phyloP scores from a whole-genome alignment of 2,113 vertebrate genomes.

The Pimephales promelas region DNA sequence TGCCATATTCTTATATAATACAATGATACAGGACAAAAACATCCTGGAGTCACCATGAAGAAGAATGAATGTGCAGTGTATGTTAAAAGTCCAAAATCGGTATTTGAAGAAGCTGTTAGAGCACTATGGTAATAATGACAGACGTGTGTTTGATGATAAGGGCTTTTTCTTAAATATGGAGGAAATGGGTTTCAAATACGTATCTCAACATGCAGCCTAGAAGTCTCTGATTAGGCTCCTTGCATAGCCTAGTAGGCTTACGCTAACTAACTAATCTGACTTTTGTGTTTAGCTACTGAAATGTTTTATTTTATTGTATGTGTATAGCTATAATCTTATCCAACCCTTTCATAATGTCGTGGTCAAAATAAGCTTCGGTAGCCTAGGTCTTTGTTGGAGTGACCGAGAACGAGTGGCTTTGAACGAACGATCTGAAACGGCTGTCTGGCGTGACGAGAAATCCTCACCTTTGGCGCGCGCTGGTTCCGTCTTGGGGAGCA shows the following conservation, averaged over 20 bases:
- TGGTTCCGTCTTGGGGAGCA: conserved; percentile 47
- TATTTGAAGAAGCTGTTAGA: background rate
- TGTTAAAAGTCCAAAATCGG: conserved; percentile 2
- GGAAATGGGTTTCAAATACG: conserved; percentile 10
- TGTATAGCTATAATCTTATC: too few species aligned
- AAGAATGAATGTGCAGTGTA: background rate
- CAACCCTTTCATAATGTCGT: background rate
- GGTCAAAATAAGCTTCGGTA: background rate
- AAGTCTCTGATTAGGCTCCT: conserved; percentile 25
- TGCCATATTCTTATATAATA: too few species aligned
- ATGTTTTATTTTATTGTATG: too few species aligned
- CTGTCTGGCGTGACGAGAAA: background rate
- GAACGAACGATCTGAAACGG: background rate
- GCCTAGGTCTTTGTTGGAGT: background rate
- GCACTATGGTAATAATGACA: background rate
- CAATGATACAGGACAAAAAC: too few species aligned
- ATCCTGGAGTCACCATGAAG: background rate
- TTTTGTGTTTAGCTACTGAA: too few species aligned
- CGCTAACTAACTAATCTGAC: too few species aligned
- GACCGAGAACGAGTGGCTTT: background rate
- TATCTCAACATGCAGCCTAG: background rate
- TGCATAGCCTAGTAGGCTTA: too few species aligned
- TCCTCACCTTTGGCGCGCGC: conserved; percentile 69
- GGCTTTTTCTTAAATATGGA: background rate
- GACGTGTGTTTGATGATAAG: background rate